Base-by-base conservation (phyloP, 2,888 invertebrate species). In the Ctena decussata region DNA sequence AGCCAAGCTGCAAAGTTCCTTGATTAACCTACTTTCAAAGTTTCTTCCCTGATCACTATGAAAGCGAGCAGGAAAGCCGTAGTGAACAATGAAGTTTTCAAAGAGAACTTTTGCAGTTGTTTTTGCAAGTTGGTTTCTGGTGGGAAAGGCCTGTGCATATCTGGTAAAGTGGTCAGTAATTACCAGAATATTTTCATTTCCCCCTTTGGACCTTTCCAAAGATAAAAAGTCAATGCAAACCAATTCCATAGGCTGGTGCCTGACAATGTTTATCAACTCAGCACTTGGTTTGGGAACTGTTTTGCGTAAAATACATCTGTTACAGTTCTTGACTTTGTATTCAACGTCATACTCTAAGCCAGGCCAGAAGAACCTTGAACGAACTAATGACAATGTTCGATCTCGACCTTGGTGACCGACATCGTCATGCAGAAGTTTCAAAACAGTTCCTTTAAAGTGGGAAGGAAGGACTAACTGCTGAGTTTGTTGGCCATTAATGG, bases 131-230 rank as follows among this genome's bases (percentile, higher is more conserved):
- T 84, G 79, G 27, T 86, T 84, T 18, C 57, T 81, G 0, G 79
- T 84, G 0, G 78, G 81, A 53, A 81, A 44, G 24, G 80, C 77
- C 32, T 71, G 57, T 1, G 80, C 80, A 60, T 79, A 84, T 60
- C 73, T 72, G 12, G 76, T 60, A 46, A 74, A 81, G 53, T 78
- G 81, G 69, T 77, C 65, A 8, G 78, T 81, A 1, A 81, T 57
- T 6, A 73, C 74, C 24, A 77, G 46, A 21, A 80, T 70, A 49
- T 60, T 11, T 60, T 73, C 69, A 15, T 46, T 24, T 8, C 71
- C 60, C 2, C 60, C 75, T 44, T 69, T 32, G 21, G 53, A 73
- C 72, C 35, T 24, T 24, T 57, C 60, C 27, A 69, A n/a, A n/a
- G 53, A 35, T 12, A 76, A 24, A 41, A 53, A 80, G 32, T 80